Conservation (phyloP, 2,888 invertebrate genomes). For the Hypselothyrea guttata region DNA sequence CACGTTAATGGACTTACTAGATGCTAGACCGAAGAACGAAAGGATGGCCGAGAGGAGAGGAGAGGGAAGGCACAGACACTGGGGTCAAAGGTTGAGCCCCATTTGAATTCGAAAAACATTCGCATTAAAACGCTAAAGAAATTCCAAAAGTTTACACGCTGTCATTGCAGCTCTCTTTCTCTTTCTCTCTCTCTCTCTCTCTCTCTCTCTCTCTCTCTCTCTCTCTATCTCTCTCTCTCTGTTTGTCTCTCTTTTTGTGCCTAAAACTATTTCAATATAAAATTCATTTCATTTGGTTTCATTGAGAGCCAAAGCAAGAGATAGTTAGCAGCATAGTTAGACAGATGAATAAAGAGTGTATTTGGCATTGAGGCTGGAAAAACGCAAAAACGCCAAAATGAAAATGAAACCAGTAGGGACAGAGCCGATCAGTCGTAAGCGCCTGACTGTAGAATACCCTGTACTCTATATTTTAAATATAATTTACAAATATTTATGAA, state of each 20-base stretch:
- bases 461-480: too few relatives aligned
- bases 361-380: constrained; percentile 23
- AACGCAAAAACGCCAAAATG: background rate
- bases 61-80: too few relatives aligned
- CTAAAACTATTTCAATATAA: constrained; percentile 73
- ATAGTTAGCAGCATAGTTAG: constrained; percentile 1
- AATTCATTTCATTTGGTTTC: constrained; percentile 65
- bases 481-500: too few relatives aligned
- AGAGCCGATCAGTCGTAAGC: too few relatives aligned
- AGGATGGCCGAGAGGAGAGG: background rate
- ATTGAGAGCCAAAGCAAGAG: constrained; percentile 4
- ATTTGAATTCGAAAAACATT: constrained; percentile 29
- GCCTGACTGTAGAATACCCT: too few relatives aligned
- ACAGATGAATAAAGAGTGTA: background rate
- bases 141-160: constrained; percentile 42
- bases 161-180: too few relatives aligned
- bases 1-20: constrained; percentile 62
- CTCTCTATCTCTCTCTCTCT: background rate
- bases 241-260: background rate
- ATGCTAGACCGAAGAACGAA: too few relatives aligned
- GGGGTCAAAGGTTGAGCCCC: background rate
- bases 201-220: background rate
- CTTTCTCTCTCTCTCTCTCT: too few relatives aligned
- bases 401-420: too few relatives aligned
- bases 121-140: constrained; percentile 42